phyloP scores from a whole-genome alignment of 2,797 vertebrate species.

The Cygnus olor region DNA sequence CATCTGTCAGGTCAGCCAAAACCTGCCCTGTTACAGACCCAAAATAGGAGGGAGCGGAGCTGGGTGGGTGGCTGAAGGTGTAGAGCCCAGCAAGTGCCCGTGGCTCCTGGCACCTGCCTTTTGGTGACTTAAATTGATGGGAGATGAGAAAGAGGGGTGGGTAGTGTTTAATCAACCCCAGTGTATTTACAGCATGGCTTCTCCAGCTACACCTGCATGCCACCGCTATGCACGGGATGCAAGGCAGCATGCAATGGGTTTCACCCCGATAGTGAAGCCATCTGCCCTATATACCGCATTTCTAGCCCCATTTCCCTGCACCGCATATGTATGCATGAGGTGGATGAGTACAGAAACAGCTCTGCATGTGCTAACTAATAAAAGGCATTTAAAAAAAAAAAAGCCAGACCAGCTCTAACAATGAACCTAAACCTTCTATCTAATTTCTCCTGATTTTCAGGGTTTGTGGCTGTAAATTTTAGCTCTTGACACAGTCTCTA shows the following conservation, averaged over 20 bases:
- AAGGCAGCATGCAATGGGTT: background rate
- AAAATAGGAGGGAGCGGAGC: background rate
- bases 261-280: background rate
- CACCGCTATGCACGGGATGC: accelerated
- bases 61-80: background rate
- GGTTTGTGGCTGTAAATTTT: conserved; percentile 17
- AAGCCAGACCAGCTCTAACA: background rate
- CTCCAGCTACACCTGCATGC: accelerated
- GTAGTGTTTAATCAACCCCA: background rate
- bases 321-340: background rate
- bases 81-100: background rate
- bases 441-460: conserved; percentile 23
- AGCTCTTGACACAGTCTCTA: background rate
- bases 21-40: background rate
- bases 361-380: background rate
- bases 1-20: conserved; percentile 1
- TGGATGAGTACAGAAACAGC: background rate
- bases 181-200: background rate
- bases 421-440: background rate
- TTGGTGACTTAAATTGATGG: background rate
- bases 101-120: background rate
- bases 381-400: background rate
- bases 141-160: background rate
- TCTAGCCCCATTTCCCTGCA: background rate
- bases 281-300: background rate